Percentiles rank a stretch among this genome's conserved stretches.
phyloP scores from a whole-genome alignment of 1,140 invertebrate genomes.

The Caenorhabditis brenneri region DNA sequence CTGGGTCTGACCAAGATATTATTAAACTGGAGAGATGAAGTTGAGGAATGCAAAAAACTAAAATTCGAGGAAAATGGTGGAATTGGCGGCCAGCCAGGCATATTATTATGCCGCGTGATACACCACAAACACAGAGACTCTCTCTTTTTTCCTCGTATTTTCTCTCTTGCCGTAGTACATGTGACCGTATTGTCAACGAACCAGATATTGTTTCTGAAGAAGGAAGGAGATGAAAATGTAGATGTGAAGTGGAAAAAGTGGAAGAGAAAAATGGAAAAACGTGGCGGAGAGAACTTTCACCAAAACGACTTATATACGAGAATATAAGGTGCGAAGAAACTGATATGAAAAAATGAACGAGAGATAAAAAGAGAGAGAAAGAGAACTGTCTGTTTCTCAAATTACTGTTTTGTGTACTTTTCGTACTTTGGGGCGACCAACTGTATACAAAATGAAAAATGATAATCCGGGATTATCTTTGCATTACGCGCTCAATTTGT shows the following conservation, averaged over 20 bases:
- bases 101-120: constrained; percentile 39
- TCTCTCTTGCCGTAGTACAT: constrained; percentile 13
- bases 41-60: background rate
- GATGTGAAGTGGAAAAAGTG: background rate
- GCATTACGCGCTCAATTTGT: no score
- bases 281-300: background rate
- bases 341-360: background rate
- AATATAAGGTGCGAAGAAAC: background rate
- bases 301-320: background rate
- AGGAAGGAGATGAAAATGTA: background rate
- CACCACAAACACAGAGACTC: constrained; percentile 9
- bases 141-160: background rate
- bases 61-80: constrained; percentile 29
- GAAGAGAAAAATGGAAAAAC: background rate
- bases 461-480: no score
- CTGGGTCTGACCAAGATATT: background rate
- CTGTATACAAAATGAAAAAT: no score
- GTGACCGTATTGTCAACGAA: constrained; percentile 35
- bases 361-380: no score
- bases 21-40: background rate
- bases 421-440: no score
- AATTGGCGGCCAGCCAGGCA: constrained; percentile 33
- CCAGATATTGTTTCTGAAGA: constrained; percentile 17
- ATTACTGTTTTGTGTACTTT: no score
- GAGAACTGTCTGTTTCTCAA: no score